Evolutionary conservation across 2,797 vertebrate species (phyloP).

Genomic region (Sparus aurata): DNA sequence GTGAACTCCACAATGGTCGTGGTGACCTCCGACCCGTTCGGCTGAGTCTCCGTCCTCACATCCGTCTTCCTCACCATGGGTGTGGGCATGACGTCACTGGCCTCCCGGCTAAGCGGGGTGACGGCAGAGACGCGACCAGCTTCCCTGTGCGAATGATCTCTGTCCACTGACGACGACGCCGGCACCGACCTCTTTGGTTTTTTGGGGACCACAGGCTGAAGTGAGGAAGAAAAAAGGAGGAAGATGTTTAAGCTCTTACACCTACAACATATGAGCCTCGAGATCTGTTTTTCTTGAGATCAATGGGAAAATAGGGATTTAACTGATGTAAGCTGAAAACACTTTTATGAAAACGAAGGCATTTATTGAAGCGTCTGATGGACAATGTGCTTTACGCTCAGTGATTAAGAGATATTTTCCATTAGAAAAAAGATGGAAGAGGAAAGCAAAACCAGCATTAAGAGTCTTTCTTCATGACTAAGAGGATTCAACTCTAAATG

Average conservation of each 20-base stretch:
- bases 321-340: neutral
- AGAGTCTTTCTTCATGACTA: neutral
- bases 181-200: constrained; percentile 87
- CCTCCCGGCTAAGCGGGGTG: constrained; percentile 77
- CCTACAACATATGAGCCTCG: neutral
- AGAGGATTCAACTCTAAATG: neutral
- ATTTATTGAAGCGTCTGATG: neutral
- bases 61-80: constrained; percentile 87
- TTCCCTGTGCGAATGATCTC: constrained; percentile 80
- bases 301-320: neutral
- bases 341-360: neutral
- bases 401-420: neutral
- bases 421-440: neutral
- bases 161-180: constrained; percentile 81
- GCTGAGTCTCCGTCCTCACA: constrained; percentile 85
- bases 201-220: constrained; percentile 85
- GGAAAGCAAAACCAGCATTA: neutral
- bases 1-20: constrained; percentile 85
- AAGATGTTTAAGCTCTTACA: neutral
- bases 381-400: neutral
- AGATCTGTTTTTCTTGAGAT: neutral
- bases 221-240: neutral
- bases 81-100: constrained; percentile 77
- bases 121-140: constrained; percentile 64
- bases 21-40: constrained; percentile 88